These are phyloP conservation scores for Pantala flavescens DNA, from an alignment of 1,140 invertebrate genomes.

Conservation along the genomic window DNA sequence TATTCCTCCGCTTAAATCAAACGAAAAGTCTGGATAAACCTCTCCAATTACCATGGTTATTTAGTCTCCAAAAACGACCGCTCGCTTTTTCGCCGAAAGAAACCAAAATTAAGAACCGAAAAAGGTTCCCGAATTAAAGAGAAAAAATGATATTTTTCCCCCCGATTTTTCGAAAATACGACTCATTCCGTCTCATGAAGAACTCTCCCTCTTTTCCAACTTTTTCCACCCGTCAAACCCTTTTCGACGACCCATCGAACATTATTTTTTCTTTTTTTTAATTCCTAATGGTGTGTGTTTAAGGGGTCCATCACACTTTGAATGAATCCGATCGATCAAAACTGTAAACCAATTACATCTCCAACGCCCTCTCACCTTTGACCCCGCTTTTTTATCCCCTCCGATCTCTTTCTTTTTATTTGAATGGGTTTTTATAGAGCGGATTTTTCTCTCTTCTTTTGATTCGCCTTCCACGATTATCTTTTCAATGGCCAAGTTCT, in stretches of 20 bases:
- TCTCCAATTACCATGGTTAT: too few species aligned
- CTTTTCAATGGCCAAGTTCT: too few species aligned
- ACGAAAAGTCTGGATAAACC: too few species aligned
- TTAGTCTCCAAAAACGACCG: too few species aligned
- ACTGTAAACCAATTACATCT: conserved; percentile 6
- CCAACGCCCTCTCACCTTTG: background rate
- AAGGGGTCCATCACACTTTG: background rate
- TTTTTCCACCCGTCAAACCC: background rate
- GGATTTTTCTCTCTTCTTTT: too few species aligned
- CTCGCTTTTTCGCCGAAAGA: too few species aligned
- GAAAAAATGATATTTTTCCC: too few species aligned
- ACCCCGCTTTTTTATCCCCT: background rate
- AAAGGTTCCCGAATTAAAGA: too few species aligned
- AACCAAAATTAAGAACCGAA: too few species aligned
- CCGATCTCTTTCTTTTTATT: background rate
- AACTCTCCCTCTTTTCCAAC: background rate
- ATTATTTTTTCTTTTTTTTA: background rate
- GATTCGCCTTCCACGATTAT: too few species aligned
- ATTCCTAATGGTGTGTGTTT: background rate
- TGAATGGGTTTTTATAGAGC: too few species aligned
- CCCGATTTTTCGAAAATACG: background rate
- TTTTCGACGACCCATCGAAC: background rate
- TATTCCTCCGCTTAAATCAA: too few species aligned
- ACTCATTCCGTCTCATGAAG: background rate
- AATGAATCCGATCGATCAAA: background rate